These are phyloP conservation scores for Petrolisthes manimaculis DNA, from an alignment of 2,888 invertebrate genomes.

Conservation along the genomic window DNA sequence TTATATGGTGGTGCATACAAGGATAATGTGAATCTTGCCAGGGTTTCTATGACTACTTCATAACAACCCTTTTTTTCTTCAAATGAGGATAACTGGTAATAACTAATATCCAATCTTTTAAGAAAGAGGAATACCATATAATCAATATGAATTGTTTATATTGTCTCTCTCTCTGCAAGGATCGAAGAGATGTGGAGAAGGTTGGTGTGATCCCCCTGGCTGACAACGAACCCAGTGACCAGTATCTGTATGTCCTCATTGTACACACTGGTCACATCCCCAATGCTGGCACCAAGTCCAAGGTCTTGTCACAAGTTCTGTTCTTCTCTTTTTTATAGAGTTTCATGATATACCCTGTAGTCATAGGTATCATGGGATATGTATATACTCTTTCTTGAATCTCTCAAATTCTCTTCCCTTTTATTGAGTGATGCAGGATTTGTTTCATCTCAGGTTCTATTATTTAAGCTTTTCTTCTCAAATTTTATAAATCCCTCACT, in stretches of 20 bases:
- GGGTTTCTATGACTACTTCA: too few species aligned
- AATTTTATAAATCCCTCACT: too few species aligned
- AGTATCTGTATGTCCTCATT: conserved; percentile 69
- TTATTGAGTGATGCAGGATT: too few species aligned
- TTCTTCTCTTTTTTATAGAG: background rate
- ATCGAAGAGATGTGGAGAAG: conserved; percentile 69
- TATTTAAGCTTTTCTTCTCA: too few species aligned
- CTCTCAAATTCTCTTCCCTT: too few species aligned
- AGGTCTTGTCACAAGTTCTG: conserved; percentile 18
- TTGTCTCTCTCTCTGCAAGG: conserved; percentile 67
- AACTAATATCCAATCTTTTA: too few species aligned
- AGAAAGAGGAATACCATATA: background rate
- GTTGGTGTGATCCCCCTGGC: conserved; percentile 68
- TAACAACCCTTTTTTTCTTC: too few species aligned
- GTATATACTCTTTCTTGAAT: too few species aligned
- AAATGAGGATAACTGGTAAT: too few species aligned
- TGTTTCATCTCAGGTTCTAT: too few species aligned
- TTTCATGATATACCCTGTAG: background rate
- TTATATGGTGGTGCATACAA: background rate
- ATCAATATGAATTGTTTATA: background rate
- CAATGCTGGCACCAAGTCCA: conserved; percentile 53
- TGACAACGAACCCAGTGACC: conserved; percentile 69
- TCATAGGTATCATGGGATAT: too few species aligned
- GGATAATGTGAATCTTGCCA: too few species aligned
- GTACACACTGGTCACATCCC: conserved; percentile 67